Conservation (phyloP, 1,140 invertebrate species). For the Drosophila nikananu region DNA sequence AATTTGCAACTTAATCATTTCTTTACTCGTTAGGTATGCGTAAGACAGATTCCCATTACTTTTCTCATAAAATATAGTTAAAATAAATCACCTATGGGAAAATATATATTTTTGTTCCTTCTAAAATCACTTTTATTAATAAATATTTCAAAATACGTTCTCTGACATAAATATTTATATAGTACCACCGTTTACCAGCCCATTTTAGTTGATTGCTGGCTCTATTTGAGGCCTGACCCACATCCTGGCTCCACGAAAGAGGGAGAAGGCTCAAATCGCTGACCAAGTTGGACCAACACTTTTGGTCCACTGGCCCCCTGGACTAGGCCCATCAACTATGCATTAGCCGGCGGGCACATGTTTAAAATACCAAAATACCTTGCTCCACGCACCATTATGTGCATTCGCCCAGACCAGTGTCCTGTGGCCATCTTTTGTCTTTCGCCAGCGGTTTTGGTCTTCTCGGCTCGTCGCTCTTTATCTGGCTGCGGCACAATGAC, state of each 20-base stretch:
- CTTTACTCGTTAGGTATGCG: too few species aligned
- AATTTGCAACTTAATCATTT: too few species aligned
- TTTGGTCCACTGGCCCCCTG: slow-evolving; percentile 54
- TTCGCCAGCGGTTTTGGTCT: slow-evolving; percentile 44
- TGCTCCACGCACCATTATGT: slow-evolving; percentile 64
- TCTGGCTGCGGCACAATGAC: slow-evolving; percentile 76
- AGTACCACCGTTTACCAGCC: not conserved
- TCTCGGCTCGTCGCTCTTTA: slow-evolving; percentile 55
- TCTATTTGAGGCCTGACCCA: slow-evolving; percentile 19
- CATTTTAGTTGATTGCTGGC: slow-evolving; percentile 8
- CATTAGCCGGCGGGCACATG: slow-evolving; percentile 75
- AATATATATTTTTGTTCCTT: not conserved
- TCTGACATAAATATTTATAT: not conserved
- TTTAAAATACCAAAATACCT: slow-evolving; percentile 79
- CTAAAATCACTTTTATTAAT: not conserved
- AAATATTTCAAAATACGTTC: not conserved
- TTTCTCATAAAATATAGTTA: too few species aligned
- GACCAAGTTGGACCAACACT: slow-evolving; percentile 70
- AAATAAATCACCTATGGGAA: not conserved
- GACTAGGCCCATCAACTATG: slow-evolving; percentile 72
- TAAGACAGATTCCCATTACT: accelerated
- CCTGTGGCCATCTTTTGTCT: slow-evolving; percentile 52
- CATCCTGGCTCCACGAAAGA: not conserved
- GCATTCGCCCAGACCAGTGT: slow-evolving; percentile 21
- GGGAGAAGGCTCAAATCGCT: slow-evolving; percentile 30